Evolutionary conservation across 2,888 invertebrate species (phyloP).

Genomic region (Synergus itoensis): DNA sequence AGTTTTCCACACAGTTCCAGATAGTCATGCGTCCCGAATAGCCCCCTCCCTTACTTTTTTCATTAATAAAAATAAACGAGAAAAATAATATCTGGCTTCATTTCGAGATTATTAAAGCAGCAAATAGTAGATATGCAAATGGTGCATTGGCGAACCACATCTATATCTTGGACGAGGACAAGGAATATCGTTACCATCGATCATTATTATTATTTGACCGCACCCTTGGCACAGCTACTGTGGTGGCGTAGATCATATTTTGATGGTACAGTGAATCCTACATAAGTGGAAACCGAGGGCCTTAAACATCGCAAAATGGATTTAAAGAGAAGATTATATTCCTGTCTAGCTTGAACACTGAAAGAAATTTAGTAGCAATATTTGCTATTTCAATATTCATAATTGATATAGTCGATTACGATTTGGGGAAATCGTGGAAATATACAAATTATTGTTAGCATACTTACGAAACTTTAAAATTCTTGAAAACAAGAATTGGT

Average conservation of each 20-base stretch:
- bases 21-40: too few relatives aligned
- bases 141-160: slow-evolving; percentile 25
- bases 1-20: too few relatives aligned
- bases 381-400: too few relatives aligned
- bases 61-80: too few relatives aligned
- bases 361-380: too few relatives aligned
- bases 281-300: slow-evolving; percentile 37
- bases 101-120: slow-evolving; percentile 19
- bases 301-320: background rate
- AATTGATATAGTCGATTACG: too few relatives aligned
- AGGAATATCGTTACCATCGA: slow-evolving; percentile 59
- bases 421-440: too few relatives aligned
- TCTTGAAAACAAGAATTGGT: too few relatives aligned
- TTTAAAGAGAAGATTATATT: slow-evolving; percentile 30
- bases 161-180: slow-evolving; percentile 24
- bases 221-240: slow-evolving; percentile 58
- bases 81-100: background rate
- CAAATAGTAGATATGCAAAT: slow-evolving; percentile 35
- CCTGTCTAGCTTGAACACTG: background rate
- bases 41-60: too few relatives aligned
- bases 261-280: slow-evolving; percentile 46
- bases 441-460: too few relatives aligned
- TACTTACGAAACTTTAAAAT: too few relatives aligned
- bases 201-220: slow-evolving; percentile 68
- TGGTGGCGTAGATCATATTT: slow-evolving; percentile 60